Conservation (phyloP, 2,113 vertebrate genomes). For the Lagopus muta region DNA sequence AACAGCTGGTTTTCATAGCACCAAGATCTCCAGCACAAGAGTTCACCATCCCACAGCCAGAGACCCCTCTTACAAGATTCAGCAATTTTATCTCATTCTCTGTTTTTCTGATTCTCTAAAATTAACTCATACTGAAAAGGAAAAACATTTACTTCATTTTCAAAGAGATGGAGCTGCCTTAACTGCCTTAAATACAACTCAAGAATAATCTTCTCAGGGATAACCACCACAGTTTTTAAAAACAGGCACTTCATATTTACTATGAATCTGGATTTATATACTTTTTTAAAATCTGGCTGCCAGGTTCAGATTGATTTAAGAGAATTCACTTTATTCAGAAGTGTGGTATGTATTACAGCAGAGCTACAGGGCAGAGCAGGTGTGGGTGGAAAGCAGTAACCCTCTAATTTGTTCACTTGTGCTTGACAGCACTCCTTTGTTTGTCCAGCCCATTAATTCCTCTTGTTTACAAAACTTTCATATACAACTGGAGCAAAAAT, state of each 20-base stretch:
- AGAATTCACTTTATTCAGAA: background rate
- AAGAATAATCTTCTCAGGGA: background rate
- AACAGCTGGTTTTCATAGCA: background rate
- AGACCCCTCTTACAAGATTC: background rate
- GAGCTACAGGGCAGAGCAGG: background rate
- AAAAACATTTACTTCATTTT: background rate
- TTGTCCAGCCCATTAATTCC: background rate
- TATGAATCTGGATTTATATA: background rate
- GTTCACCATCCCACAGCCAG: background rate
- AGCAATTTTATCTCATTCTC: background rate
- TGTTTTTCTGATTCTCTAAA: background rate
- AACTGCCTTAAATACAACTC: background rate
- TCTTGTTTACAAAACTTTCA: background rate
- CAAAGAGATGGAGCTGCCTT: background rate
- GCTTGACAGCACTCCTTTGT: background rate
- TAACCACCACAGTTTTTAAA: background rate
- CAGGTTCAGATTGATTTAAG: background rate
- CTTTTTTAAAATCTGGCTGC: background rate
- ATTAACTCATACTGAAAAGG: background rate
- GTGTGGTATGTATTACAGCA: background rate
- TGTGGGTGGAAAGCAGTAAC: background rate
- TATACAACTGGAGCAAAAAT: background rate
- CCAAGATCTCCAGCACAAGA: background rate
- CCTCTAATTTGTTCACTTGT: background rate
- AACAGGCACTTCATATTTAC: background rate